Evolutionary conservation across 1,140 invertebrate genomes (phyloP), one percentile per base, ranked within the genome.

Genomic region (Asobara japonica): DNA sequence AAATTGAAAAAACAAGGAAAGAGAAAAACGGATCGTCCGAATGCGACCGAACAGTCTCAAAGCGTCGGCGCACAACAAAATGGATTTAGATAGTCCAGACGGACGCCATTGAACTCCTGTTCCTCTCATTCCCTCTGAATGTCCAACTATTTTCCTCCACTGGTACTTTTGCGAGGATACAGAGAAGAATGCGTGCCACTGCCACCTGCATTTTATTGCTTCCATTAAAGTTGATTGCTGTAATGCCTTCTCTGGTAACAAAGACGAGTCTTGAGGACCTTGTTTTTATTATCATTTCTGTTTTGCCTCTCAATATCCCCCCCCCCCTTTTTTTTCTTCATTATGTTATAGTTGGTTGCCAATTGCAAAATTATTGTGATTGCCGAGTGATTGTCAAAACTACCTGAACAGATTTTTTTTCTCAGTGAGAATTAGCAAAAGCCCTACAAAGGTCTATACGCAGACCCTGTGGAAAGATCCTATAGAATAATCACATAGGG

Each of bases 151-250:
- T 25, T 27, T 56, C 18, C 41, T 60, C 64, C 56, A 72, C 64
- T 16, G 16, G 18, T 66, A 62, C 51, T 56, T 27, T 25, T 1
- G 45, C 16, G 66, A 65, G 16, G 41, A 64, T 41, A 62, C 20
- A 66, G 62, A 33, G 3, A 30, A 30, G 65, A 72, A 71, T 72
- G 65, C 72, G 73, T 66, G 68, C 69, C 66, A 72, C 65, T 77
- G 70, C 76, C 75, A 80, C 78, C 79, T 80, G 79, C 77, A 78
- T 80, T 81, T 80, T 77, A 79, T 81, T 75, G 74, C 80, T 81
- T 79, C 75, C 78, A 80, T 81, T 81, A 78, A 77, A 79, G 78
- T 77, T 76, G 77, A 80, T 79, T 77, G 78, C 71, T 72, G 75
- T 76, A 79, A 78, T 80, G 74, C 73, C 51, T 56, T 65, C 45